Percentiles rank a stretch among this genome's conserved stretches.
phyloP scores from a whole-genome alignment of 2,888 invertebrate genomes.

The Ramazzottius varieornatus region DNA sequence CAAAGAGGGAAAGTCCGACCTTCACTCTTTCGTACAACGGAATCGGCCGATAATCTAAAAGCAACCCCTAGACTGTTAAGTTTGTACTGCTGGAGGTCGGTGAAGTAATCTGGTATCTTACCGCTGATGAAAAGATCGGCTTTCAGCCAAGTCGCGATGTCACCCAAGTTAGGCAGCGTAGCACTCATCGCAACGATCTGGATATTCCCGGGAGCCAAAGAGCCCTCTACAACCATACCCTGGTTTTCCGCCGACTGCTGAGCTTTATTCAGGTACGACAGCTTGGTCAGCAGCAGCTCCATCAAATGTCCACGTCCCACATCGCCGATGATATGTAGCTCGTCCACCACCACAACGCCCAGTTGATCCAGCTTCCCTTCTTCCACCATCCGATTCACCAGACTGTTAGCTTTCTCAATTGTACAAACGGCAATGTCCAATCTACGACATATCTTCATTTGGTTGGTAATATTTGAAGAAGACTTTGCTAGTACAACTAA shows the following conservation, averaged over 20 bases:
- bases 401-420: conserved; percentile 66
- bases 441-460: too few relatives aligned
- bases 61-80: too few relatives aligned
- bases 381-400: conserved; percentile 61
- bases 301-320: conserved; percentile 70
- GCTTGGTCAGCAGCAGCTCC: conserved; percentile 75
- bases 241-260: conserved; percentile 13
- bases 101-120: too few relatives aligned
- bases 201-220: conserved; percentile 32
- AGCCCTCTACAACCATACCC: not conserved
- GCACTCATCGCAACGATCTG: conserved; percentile 95
- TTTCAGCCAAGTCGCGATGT: conserved; percentile 59
- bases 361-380: conserved; percentile 40
- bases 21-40: conserved; percentile 53
- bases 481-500: too few relatives aligned
- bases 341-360: conserved; percentile 60
- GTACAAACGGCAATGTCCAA: conserved; percentile 86
- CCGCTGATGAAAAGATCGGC: conserved; percentile 54
- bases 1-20: conserved; percentile 26
- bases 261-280: conserved; percentile 32
- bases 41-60: conserved; percentile 52
- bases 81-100: too few relatives aligned
- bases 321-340: conserved; percentile 79
- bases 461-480: too few relatives aligned
- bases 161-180: conserved; percentile 60